Evolutionary conservation across 2,888 invertebrate genomes (phyloP).

Genomic region (Phorcus lineatus): DNA sequence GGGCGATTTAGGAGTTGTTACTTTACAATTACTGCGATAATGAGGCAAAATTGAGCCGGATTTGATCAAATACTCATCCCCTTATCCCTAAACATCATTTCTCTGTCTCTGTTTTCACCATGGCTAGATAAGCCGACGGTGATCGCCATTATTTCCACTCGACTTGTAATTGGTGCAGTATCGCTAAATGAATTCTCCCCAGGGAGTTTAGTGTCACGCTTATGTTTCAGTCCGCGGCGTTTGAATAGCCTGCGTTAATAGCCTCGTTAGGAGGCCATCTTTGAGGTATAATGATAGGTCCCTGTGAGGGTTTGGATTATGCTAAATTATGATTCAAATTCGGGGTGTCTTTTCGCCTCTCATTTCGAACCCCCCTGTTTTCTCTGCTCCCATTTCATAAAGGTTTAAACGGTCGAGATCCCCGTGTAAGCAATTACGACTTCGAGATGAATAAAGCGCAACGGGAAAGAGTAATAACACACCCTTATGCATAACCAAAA

Average conservation of each 20-base stretch:
- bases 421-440: constrained; percentile 4
- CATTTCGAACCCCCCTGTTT: neutral
- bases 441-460: neutral
- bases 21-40: constrained; percentile 18
- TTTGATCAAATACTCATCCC: constrained; percentile 11
- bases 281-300: neutral
- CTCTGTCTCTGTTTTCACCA: neutral
- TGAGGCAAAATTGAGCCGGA: neutral
- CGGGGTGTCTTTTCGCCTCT: neutral
- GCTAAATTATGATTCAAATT: constrained; percentile 4
- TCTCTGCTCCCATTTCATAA: neutral
- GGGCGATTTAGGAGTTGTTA: constrained; percentile 19
- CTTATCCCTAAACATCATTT: neutral
- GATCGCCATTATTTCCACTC: constrained; percentile 6
- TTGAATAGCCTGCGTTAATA: neutral
- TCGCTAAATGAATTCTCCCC: constrained; percentile 18
- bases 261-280: constrained; percentile 3
- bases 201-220: constrained; percentile 12
- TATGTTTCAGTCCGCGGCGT: constrained; percentile 3
- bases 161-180: constrained; percentile 17
- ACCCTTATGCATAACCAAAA: neutral
- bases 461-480: neutral
- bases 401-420: neutral
- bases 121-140: neutral
- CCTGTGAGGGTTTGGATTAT: neutral